Base-by-base conservation (phyloP, 2,888 invertebrate species). In the Penaeus monodon region DNA sequence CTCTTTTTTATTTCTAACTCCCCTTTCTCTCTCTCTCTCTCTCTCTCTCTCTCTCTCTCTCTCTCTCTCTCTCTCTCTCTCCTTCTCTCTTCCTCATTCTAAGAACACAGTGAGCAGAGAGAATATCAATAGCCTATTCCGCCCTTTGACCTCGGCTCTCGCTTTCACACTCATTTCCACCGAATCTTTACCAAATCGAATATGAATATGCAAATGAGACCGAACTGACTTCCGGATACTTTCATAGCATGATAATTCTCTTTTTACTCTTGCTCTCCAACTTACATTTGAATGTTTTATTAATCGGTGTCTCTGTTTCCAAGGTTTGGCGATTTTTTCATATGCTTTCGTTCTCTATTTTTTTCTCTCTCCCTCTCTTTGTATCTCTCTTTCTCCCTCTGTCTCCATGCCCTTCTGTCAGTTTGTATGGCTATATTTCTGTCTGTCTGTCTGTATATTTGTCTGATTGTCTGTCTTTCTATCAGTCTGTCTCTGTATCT, bases 401-500 rank as follows among this genome's bases (percentile, higher is more conserved):
- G 10, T 70, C 70, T n/a, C 70, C 8, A 2, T 70, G 10, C 29
- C 12, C 17, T 17, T 14, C 70, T 24, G 27, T n/a, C n/a, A n/a
- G 27, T 12, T 70, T 29, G 27, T 3, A 17, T 29, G 29, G n/a
- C 3, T 70, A 70, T n/a, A 27, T 64, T 22, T 79, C 29, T 63
- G 8, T 63, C 29, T 79, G 20, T 79, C 29, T n/a, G 10, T 27
- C 29, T n/a, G 29, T 63, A 10, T 63, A 38, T 38, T 66, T 65
- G 33, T 33, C 80, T 38, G 65, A 38, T 38, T 81, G 38, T 38
- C 66, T 81, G 33, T 81, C 65, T 81, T 68, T 81, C 80, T 81
- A 44, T 66, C 66, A 44, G 68, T 81, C 80, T 81, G 38, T 81
- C 80, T 81, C 66, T 66, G 68, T 81, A n/a, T n/a, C n/a, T n/a